These are phyloP conservation scores for Acrocephalus scirpaceus DNA, from an alignment of 2,797 vertebrate genomes.

Conservation along the genomic window DNA sequence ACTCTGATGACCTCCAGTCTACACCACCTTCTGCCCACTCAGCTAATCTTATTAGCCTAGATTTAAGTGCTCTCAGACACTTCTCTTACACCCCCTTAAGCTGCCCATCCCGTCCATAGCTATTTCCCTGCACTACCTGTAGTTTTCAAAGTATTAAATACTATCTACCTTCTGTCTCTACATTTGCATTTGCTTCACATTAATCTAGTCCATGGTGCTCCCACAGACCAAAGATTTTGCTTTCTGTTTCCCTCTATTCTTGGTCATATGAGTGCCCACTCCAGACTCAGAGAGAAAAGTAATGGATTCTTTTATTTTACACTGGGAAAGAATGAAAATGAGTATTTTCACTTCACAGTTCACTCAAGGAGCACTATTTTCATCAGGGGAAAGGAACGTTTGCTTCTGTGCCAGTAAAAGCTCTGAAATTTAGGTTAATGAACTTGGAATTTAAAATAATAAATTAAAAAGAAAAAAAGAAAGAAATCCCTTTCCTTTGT, in stretches of 20 bases:
- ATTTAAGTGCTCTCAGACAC: not conserved
- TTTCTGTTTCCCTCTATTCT: not conserved
- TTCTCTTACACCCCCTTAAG: fast-evolving
- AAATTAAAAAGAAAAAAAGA: not conserved
- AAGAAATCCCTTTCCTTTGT: not conserved
- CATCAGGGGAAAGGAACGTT: not conserved
- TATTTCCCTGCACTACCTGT: not conserved
- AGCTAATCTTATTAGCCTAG: not conserved
- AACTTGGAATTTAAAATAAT: not conserved
- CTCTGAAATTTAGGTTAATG: not conserved
- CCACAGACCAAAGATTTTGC: not conserved
- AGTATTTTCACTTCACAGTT: not conserved
- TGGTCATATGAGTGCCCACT: not conserved
- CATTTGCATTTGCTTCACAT: not conserved
- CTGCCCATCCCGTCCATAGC: not conserved
- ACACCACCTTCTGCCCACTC: not conserved
- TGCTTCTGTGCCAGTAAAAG: not conserved
- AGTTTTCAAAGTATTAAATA: not conserved
- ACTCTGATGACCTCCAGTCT: not conserved
- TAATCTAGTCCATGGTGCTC: not conserved
- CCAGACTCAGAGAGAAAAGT: not conserved
- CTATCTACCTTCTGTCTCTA: not conserved
- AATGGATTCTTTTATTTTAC: not conserved
- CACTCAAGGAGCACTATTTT: fast-evolving
- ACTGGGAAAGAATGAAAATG: not conserved